Evolutionary conservation across 2,113 vertebrate genomes (phyloP), one percentile per base, ranked within the genome.

Genomic region (Mystacornis crossleyi): DNA sequence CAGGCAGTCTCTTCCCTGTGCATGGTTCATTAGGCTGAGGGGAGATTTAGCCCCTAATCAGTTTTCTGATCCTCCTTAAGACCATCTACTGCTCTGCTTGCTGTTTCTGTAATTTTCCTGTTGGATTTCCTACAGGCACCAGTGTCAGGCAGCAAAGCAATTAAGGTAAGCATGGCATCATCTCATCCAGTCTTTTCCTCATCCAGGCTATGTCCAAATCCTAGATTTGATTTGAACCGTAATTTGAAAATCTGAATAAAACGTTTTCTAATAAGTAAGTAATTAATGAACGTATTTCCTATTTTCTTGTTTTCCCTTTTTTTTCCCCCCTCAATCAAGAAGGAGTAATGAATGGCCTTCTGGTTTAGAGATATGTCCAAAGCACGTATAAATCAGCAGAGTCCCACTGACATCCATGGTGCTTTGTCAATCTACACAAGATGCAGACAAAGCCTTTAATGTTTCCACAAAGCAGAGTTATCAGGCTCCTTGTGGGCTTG

Each of bases 381-480:
- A 92, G 80, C 23, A 33, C 2, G 1, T 57, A 90, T 93, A 92
- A 96, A 95, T 91, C 90, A 89, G 53, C 75, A 74, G 55, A 84
- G 60, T 78, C 86, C 64, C 21, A 42, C 64, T 81, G 64, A 86
- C 86, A 81, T 78, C 88, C 75, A 4, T 11, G 40, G 72, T 86
- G 33, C 60, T 96, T 78, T 71, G 75, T 92, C 92, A 94, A 15
- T 86, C 88, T 94, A 33, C 67, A 74, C 60, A 90, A 90, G 90
- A 72, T 94, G 58, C 31, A 94, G 90, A 96, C 91, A 95, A 95
- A 93, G 75, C 72, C 86, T 95, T 90, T 83, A 94, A 97, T 96
- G 92, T 90, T 90, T 78, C 38, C 77, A 92, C 64, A 92, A 90
- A 71, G 69, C 75, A 72, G 74, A 80, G 73, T 86, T 89, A 96